Conservation (phyloP, 2,888 invertebrate genomes). For the Masnerella sp. region DNA sequence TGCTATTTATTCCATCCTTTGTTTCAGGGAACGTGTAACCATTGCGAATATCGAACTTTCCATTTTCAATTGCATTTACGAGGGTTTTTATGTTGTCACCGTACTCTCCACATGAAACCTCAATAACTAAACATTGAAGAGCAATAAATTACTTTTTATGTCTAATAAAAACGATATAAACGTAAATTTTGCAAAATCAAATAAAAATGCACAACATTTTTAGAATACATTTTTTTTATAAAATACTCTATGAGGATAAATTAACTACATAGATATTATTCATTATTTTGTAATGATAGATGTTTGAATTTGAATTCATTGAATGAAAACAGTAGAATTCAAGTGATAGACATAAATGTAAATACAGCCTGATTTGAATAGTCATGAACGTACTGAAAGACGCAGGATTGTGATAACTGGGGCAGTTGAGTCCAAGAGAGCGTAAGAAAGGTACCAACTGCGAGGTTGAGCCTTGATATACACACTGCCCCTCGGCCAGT, state of each 20-base stretch:
- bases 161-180: too few relatives aligned
- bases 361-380: too few relatives aligned
- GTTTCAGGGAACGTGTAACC: constrained; percentile 84
- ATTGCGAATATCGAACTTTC: constrained; percentile 87
- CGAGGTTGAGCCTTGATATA: constrained; percentile 93
- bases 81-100: constrained; percentile 92
- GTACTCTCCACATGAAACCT: constrained; percentile 97
- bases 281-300: too few relatives aligned
- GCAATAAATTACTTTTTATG: too few relatives aligned
- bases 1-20: constrained; percentile 79
- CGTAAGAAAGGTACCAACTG: constrained; percentile 90
- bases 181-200: too few relatives aligned
- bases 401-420: constrained; percentile 97
- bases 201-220: too few relatives aligned
- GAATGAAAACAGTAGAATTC: too few relatives aligned
- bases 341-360: too few relatives aligned
- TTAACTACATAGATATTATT: too few relatives aligned
- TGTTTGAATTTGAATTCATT: too few relatives aligned
- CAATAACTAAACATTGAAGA: constrained; percentile 92
- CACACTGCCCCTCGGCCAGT: constrained; percentile 95
- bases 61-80: constrained; percentile 91
- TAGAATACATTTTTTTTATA: too few relatives aligned
- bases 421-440: constrained; percentile 91
- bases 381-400: constrained; percentile 85
- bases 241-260: too few relatives aligned